phyloP scores from a whole-genome alignment of 2,888 invertebrate genomes.

The Metellina segmentata region DNA sequence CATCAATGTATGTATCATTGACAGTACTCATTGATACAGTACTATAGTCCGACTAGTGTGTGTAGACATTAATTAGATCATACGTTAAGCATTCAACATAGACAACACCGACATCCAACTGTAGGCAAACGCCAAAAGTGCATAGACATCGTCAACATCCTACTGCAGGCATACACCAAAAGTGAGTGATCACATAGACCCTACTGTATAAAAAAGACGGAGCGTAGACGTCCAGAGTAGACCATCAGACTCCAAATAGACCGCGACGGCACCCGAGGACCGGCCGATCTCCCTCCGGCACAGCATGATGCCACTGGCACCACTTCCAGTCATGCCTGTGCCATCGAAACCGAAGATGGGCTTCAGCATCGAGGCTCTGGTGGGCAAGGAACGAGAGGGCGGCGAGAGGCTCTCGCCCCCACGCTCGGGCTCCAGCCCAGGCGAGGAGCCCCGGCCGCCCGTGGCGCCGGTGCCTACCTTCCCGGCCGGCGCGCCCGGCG shows the following conservation, averaged over 20 bases:
- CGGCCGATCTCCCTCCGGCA: neutral
- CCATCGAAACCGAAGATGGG: constrained; percentile 95
- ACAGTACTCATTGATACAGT: too few species aligned
- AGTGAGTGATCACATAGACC: too few species aligned
- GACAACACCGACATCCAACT: too few species aligned
- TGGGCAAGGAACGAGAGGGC: constrained; percentile 84
- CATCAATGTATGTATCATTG: too few species aligned
- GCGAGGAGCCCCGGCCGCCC: constrained; percentile 36
- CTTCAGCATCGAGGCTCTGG: constrained; percentile 96
- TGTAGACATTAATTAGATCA: neutral
- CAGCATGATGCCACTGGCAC: constrained; percentile 95
- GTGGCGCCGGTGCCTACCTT: constrained; percentile 72
- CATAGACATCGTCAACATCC: too few species aligned
- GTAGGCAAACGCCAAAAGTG: too few species aligned
- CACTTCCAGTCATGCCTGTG: constrained; percentile 94
- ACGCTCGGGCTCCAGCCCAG: constrained; percentile 35
- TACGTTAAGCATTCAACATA: too few species aligned
- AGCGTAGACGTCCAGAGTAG: too few species aligned
- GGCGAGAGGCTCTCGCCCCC: constrained; percentile 60
- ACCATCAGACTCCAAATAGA: too few species aligned
- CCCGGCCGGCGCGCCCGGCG: constrained; percentile 42
- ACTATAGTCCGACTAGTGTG: neutral
- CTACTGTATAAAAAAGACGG: too few species aligned
- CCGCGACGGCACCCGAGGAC: too few species aligned
- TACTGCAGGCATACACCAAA: too few species aligned